Evolutionary conservation across 2,888 invertebrate genomes (phyloP), one percentile per base, ranked within the genome.

Genomic region (Acanthosepion pharaonis): DNA sequence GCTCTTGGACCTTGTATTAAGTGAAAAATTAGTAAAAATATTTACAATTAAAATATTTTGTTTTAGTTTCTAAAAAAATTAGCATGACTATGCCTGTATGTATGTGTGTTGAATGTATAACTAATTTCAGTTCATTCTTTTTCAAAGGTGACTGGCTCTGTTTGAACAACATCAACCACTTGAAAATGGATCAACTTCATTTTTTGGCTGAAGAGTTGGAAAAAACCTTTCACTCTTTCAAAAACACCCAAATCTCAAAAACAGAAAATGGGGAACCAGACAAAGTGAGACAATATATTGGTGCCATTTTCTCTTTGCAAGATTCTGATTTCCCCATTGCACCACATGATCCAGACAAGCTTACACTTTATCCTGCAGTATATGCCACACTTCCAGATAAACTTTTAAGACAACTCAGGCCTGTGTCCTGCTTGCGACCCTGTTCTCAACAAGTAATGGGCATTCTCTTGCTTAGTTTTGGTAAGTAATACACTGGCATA

Each of bases 401-500:
- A 59, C 95, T 97, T 78, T 96, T 97, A 95, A 95, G 95, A n/a
- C 97, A 97, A 96, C 97, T 97, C 95, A 95, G 97, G 55, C 96
- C 96, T 0, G 96, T 97, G 53, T 96, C 97, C 48, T 94, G 97
- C 28, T 95, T 96, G 28, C 96, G 96, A 94, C 97, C 97, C 91
- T 97, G 97, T 95, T 95, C 97, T 18, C 95, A 95, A 64, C 95
- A 96, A 51, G 95, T 96, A 25, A 94, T 97, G 15, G 97, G 97
- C 95, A 97, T 97, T 78, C 95, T 97, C 95, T 96, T 97, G 20
- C 96, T 96, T 94, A 97, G 97, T 95, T 97, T 97, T 96, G 97
- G 97, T 97, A 78, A n/a, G 78, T 78, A 9, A 9, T 78, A 25
- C 51, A 6, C 9, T 51, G 51, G 51, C 3, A 42, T 42, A 42